Base-by-base conservation (phyloP, 2,113 vertebrate genomes). In the Cyprinodon brontotheroides region DNA sequence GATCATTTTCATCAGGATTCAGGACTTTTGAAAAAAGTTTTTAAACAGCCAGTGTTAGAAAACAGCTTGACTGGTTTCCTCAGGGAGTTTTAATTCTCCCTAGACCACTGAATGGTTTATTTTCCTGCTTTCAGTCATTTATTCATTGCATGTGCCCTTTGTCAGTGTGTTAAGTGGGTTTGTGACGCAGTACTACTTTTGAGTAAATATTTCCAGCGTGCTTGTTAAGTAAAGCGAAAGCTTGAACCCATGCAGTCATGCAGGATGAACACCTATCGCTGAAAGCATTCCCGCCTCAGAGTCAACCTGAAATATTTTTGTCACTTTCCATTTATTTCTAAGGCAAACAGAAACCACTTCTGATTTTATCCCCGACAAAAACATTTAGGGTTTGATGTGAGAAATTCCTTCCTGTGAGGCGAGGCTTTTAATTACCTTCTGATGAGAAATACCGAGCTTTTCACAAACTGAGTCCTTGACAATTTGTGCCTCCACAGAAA, bases 271-370 rank as follows among this genome's bases (percentile, higher is more conserved):
- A 67, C 0, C 9, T 11, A 50, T 0, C 29, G 66, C 29, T 29
- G 10, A 62, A 62, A 13, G 15, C 40, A 6, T 71, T 61, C 37
- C 15, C 2, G n/a, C 14, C 22, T 62, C 29, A 20, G 39, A 40
- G n/a, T 36, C 15, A 36, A 39, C 29, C 47, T 22, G 15, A 37
- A 45, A 45, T 36, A 12, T 61, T 22, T 45, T 61, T 71, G 59
- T 71, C 70, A 70, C 14, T 62, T 71, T 61, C 62, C 15, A 71
- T 47, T 71, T 71, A 61, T 71, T 61, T 71, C 22, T 47, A 47
- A 61, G 13, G 39, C 36, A 61, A 71, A 71, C 40, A 36, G 41
- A 71, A 71, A 61, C 41, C 41, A 61, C 47, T 22, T 61, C 70
- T 48, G 29, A 48, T n/a, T 45, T 20, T 13, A 12, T 61, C 59